These are phyloP conservation scores for Beris morrisii DNA, from an alignment of 2,888 invertebrate genomes.

Conservation along the genomic window DNA sequence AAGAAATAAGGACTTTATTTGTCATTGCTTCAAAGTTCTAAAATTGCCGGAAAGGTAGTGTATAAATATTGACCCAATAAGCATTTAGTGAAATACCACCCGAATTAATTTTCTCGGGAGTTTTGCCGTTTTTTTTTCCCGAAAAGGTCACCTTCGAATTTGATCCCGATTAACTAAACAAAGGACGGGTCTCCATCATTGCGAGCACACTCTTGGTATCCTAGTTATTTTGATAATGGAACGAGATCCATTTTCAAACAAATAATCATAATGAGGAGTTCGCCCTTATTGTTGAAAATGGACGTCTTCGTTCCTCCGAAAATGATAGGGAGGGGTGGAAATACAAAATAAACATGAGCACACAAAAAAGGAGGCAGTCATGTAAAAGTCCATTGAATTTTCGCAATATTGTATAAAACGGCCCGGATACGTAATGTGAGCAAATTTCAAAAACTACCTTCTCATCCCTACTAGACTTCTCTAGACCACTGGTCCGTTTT, in stretches of 20 bases:
- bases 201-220: not conserved
- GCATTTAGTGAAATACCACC: too few relatives aligned
- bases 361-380: slow-evolving; percentile 15
- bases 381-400: slow-evolving; percentile 31
- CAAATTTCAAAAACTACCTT: slow-evolving; percentile 22
- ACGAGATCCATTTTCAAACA: slow-evolving; percentile 38
- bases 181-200: not conserved
- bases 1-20: too few relatives aligned
- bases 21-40: too few relatives aligned
- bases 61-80: too few relatives aligned
- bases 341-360: not conserved
- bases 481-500: not conserved
- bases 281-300: slow-evolving; percentile 34
- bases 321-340: not conserved
- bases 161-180: not conserved
- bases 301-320: slow-evolving; percentile 27
- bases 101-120: too few relatives aligned
- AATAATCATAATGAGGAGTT: slow-evolving; percentile 38
- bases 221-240: slow-evolving; percentile 39
- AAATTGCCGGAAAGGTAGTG: too few relatives aligned
- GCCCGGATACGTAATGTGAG: slow-evolving; percentile 16
- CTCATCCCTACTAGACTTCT: not conserved
- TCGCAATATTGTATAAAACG: not conserved
- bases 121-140: not conserved
- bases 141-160: not conserved